phyloP scores from a whole-genome alignment of 1,140 invertebrate species.

The Bactericera cockerelli region DNA sequence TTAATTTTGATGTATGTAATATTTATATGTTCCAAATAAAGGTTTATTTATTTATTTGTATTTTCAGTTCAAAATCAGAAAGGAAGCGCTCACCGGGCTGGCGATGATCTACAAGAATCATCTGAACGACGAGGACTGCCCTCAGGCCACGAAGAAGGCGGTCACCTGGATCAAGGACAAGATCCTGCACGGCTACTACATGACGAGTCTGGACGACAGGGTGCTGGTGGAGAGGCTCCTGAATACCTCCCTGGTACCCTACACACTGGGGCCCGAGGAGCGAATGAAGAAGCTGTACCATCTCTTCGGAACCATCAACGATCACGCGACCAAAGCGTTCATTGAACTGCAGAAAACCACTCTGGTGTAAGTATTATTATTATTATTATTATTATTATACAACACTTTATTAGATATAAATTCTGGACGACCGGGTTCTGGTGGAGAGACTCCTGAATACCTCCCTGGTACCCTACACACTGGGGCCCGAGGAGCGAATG shows the following conservation, averaged over 20 bases:
- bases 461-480: no score
- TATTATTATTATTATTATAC: no score
- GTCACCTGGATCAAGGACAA: slow-evolving; percentile 96
- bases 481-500: no score
- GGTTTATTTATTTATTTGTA: no score
- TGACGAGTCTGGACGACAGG: slow-evolving; percentile 57
- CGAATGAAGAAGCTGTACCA: slow-evolving; percentile 91
- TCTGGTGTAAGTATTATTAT: slow-evolving; percentile 47
- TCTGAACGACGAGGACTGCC: slow-evolving; percentile 64
- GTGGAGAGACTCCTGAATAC: no score
- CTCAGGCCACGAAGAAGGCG: slow-evolving; percentile 70
- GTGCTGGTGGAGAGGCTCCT: slow-evolving; percentile 85
- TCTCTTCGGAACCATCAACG: slow-evolving; percentile 80
- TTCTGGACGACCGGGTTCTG: no score
- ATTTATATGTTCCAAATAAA: no score
- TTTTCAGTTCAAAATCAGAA: slow-evolving; percentile 77
- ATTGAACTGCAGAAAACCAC: slow-evolving; percentile 89
- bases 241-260: slow-evolving; percentile 90
- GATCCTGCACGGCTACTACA: slow-evolving; percentile 85
- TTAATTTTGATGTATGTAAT: no score
- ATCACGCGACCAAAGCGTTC: slow-evolving; percentile 89
- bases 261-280: slow-evolving; percentile 66
- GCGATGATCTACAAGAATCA: slow-evolving; percentile 89
- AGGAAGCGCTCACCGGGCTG: slow-evolving; percentile 83
- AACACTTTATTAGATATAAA: no score